Percentiles rank a stretch among this genome's conserved stretches.
phyloP scores from a whole-genome alignment of 2,113 vertebrate species.

The Archilochus colubris region DNA sequence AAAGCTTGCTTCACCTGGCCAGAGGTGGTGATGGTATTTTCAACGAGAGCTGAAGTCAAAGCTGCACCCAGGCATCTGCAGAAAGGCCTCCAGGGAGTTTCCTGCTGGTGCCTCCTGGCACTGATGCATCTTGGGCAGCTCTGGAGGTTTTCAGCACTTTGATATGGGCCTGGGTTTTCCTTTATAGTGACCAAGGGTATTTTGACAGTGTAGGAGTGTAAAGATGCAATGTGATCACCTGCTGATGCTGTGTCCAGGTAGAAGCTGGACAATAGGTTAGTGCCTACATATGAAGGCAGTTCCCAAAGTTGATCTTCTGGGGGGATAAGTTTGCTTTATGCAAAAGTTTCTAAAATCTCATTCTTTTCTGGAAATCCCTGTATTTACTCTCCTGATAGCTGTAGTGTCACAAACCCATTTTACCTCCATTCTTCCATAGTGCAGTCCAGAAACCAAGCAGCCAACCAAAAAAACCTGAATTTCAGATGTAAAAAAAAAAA shows the following conservation, averaged over 20 bases:
- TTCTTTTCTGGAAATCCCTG: neutral
- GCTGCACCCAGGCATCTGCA: neutral
- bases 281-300: neutral
- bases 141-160: neutral
- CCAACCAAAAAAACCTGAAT: neutral
- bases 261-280: neutral
- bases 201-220: neutral
- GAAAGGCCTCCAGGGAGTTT: neutral
- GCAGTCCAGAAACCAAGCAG: neutral
- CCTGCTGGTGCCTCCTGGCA: neutral
- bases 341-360: neutral
- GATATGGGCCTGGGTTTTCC: neutral
- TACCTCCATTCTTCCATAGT: neutral
- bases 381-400: neutral
- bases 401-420: neutral
- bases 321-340: neutral
- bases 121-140: rapidly evolving
- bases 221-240: neutral
- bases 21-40: neutral
- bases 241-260: neutral
- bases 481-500: neutral
- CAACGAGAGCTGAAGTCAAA: neutral
- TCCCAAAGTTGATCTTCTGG: neutral
- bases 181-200: neutral
- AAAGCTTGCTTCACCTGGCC: neutral